Conservation (phyloP, 2,797 vertebrate genomes). For the Podargus strigoides region DNA sequence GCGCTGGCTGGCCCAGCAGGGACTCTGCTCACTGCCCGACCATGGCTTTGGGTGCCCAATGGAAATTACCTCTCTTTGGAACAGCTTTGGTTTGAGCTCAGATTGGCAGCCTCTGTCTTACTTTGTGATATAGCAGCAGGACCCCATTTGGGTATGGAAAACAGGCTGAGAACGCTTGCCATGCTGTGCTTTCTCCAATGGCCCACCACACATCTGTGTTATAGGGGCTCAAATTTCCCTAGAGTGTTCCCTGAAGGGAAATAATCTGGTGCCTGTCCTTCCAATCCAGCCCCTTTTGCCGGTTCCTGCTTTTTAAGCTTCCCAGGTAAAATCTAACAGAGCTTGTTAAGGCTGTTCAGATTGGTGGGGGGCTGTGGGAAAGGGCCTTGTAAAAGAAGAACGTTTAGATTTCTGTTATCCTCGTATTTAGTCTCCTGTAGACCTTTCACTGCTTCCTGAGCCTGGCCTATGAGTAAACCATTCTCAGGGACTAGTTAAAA, state of each 20-base stretch:
- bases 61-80: neutral
- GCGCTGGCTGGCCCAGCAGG: neutral
- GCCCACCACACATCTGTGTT: rapidly evolving
- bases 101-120: neutral
- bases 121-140: neutral
- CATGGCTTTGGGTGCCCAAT: neutral
- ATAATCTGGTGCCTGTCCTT: neutral
- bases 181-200: neutral
- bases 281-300: neutral
- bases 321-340: neutral
- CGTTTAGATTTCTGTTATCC: neutral
- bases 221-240: neutral
- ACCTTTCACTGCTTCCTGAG: neutral
- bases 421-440: neutral
- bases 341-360: neutral
- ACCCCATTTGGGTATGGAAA: neutral
- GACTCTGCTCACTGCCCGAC: neutral
- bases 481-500: neutral
- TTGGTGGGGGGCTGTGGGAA: neutral
- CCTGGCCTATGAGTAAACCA: neutral
- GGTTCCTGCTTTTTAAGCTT: neutral
- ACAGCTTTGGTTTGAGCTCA: neutral
- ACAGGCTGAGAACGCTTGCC: neutral
- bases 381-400: neutral
- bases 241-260: neutral